Conservation (phyloP, 2,888 invertebrate species). For the Macrophya alboannulata region DNA sequence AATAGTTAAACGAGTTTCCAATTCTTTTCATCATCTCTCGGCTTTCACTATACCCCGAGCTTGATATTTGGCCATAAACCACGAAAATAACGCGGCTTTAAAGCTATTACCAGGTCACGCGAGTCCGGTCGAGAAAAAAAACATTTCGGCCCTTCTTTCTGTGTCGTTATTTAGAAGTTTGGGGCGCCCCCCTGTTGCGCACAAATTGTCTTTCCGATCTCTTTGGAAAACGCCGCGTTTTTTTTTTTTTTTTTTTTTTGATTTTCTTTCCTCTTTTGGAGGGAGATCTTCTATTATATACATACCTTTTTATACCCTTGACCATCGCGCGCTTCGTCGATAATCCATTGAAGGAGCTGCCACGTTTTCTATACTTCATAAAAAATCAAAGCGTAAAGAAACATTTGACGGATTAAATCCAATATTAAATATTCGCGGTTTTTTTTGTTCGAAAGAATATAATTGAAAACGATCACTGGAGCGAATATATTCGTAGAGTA, state of each 20-base stretch:
- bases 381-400: neutral
- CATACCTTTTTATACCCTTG: neutral
- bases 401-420: neutral
- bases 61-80: conserved; percentile 54
- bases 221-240: conserved; percentile 36
- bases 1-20: conserved; percentile 27
- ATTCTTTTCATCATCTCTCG: neutral
- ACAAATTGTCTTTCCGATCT: conserved; percentile 56
- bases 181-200: conserved; percentile 50
- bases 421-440: too few species aligned
- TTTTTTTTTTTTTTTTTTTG: neutral
- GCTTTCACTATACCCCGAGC: conserved; percentile 13
- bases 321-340: conserved; percentile 16
- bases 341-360: conserved; percentile 20
- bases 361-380: neutral
- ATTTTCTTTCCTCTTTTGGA: neutral
- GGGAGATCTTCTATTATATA: neutral
- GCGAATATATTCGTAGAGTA: neutral
- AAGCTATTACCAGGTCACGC: conserved; percentile 54
- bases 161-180: conserved; percentile 52
- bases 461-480: neutral
- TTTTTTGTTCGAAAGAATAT: too few species aligned
- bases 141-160: conserved; percentile 1
- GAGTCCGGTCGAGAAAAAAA: conserved; percentile 20
- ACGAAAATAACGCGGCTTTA: conserved; percentile 50